Evolutionary conservation across 30 jellyfish, hydroid and myxozoan genomes (phyloP).

Genomic region (Rhopilema esculentum): DNA sequence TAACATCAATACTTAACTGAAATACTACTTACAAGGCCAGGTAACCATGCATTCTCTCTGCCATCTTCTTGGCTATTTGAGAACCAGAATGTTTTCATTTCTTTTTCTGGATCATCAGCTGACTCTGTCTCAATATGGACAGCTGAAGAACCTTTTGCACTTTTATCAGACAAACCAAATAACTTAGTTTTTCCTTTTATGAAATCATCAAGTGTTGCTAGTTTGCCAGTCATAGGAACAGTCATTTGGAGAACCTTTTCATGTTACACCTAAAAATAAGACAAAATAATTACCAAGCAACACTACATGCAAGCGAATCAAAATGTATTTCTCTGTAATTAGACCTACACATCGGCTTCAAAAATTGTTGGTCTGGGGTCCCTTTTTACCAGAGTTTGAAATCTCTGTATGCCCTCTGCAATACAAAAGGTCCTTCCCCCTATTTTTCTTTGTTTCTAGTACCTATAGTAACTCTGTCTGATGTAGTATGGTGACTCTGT

Average conservation of each 20-base stretch:
- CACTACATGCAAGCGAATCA: neutral
- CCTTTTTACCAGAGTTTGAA: too few relatives aligned
- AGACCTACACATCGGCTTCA: too few relatives aligned
- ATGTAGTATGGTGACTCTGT: too few relatives aligned
- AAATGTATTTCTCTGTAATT: too few relatives aligned
- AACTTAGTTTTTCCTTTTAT: slow-evolving; percentile 27
- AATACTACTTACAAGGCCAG: slow-evolving; percentile 68
- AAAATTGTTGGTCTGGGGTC: too few relatives aligned
- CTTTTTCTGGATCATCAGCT: slow-evolving; percentile 42
- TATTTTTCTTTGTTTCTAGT: too few relatives aligned
- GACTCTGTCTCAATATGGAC: slow-evolving; percentile 15
- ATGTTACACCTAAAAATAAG: neutral
- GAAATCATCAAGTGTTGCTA: slow-evolving; percentile 49
- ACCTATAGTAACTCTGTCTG: too few relatives aligned
- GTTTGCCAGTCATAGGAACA: slow-evolving; percentile 66
- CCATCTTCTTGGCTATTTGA: slow-evolving; percentile 30
- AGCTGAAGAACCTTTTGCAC: slow-evolving; percentile 26
- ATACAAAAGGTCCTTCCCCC: too few relatives aligned
- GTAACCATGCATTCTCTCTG: slow-evolving; percentile 73
- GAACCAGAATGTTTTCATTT: slow-evolving; percentile 78
- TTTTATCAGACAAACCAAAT: neutral
- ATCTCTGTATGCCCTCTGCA: too few relatives aligned
- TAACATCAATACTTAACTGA: too few relatives aligned
- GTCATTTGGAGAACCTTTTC: slow-evolving; percentile 13
- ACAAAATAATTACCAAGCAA: too few relatives aligned